These are phyloP conservation scores for Polypedilum vanderplanki DNA, from an alignment of 1,140 invertebrate genomes.

Conservation along the genomic window DNA sequence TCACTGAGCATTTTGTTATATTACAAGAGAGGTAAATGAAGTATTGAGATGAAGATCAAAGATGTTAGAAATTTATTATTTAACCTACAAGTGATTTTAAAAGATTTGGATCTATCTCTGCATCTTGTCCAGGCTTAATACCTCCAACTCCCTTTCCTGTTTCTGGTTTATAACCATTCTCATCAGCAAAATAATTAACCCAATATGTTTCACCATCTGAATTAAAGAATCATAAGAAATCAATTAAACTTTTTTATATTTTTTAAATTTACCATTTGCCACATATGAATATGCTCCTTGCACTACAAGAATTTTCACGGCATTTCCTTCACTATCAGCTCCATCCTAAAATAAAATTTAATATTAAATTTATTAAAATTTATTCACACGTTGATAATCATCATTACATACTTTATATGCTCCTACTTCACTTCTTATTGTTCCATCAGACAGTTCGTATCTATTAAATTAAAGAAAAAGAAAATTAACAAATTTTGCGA, in stretches of 20 bases:
- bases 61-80: background rate
- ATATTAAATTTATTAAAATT: background rate
- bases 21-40: too few species aligned
- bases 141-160: slow-evolving; percentile 29
- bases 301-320: slow-evolving; percentile 21
- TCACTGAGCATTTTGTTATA: too few species aligned
- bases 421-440: slow-evolving; percentile 26
- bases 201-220: slow-evolving; percentile 30
- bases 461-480: slow-evolving; percentile 6
- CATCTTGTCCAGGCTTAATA: slow-evolving; percentile 27
- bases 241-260: background rate
- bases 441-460: slow-evolving; percentile 29
- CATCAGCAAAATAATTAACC: slow-evolving; percentile 29
- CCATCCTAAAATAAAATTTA: background rate
- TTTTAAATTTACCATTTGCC: background rate
- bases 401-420: background rate
- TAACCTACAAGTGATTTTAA: slow-evolving; percentile 30
- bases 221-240: background rate
- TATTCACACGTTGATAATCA: background rate
- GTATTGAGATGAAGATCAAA: background rate
- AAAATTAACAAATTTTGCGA: background rate
- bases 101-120: slow-evolving; percentile 25
- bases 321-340: background rate
- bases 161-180: slow-evolving; percentile 29
- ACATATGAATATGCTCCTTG: slow-evolving; percentile 27